These are phyloP conservation scores for Eupsilia transversa DNA, from an alignment of 2,888 invertebrate species.

Conservation along the genomic window DNA sequence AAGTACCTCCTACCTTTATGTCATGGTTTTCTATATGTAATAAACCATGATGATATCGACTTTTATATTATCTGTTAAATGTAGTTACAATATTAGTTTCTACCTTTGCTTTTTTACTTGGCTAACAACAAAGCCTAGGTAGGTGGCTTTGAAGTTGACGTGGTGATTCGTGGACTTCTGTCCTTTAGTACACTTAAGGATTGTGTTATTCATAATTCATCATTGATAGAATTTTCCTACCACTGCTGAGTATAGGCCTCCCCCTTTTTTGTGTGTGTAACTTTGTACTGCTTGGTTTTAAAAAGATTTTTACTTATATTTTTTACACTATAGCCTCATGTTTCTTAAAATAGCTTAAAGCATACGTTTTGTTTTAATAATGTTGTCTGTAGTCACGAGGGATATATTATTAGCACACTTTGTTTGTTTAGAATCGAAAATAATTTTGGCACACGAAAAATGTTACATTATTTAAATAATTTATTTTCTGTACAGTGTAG, in stretches of 20 bases:
- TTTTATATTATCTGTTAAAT: background rate
- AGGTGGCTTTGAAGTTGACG: background rate
- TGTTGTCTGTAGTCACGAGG: conserved; percentile 31
- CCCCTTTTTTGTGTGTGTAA: background rate
- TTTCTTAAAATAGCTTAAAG: conserved; percentile 8
- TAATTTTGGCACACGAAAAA: conserved; percentile 49
- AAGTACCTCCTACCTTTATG: conserved; percentile 8
- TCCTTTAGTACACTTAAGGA: background rate
- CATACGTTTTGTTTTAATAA: conserved; percentile 11
- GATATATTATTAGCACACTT: conserved; percentile 38
- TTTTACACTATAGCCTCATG: background rate
- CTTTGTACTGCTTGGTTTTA: no score
- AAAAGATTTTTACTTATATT: no score
- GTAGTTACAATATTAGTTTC: background rate
- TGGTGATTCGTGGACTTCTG: background rate
- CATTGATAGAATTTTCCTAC: background rate
- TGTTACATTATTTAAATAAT: background rate
- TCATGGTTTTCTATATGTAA: conserved; percentile 1
- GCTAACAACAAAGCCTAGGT: no score
- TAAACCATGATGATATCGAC: background rate
- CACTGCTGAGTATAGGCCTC: no score
- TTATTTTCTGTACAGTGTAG: background rate
- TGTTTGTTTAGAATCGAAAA: conserved; percentile 39
- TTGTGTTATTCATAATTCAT: background rate
- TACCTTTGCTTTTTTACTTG: background rate